Evolutionary conservation across 2,113 vertebrate species (phyloP), one percentile per base, ranked within the genome.

Genomic region (Antigone vipio): DNA sequence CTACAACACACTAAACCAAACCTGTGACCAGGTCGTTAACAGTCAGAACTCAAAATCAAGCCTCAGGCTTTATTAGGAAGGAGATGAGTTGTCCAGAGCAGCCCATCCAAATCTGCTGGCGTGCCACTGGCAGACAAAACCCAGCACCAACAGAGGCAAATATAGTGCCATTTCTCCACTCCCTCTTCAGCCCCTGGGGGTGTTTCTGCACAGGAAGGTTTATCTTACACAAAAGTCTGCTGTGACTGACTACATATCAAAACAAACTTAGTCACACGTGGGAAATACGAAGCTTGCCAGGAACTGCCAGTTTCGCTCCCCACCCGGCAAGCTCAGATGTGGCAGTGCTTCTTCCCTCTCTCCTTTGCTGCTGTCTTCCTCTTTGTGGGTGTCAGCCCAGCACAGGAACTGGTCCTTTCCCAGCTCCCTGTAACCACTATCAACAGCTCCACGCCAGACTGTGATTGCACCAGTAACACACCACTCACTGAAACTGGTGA

Each of bases 301-400:
- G 32, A 42, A 56, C 23, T 78, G 47, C 38, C 32, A 59, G 30
- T 34, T 56, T 91, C 69, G 30, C 24, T 77, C 27, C 5, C 52
- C 17, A 2, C 32, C 11, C 5, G 0, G 52, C 0, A 1, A 77
- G 64, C 27, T 77, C 45, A 50, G n/a, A 47, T 59, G 42, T 32
- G 21, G 40, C 56, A 87, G 40, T 0, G 0, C 35, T 83, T 77
- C 67, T 80, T 92, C 62, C 79, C 44, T 60, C 56, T 87, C 80
- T 91, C 16, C 12, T 63, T 76, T 69, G 29, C 63, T 79, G 35
- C 53, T 34, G 12, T 44, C 38, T 85, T 88, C 42, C 32, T 49
- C 40, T 90, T 38, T 47, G 34, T 35, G 29, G 24, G 17, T 62
- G 22, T 18, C 66, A 96, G 27, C 11, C 9, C 59, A 58, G 34